A percentile compares a stretch with the other conserved stretches of the same genome.
phyloP scores from a whole-genome alignment of 2,797 vertebrate genomes.

The Sebastes variabilis region DNA sequence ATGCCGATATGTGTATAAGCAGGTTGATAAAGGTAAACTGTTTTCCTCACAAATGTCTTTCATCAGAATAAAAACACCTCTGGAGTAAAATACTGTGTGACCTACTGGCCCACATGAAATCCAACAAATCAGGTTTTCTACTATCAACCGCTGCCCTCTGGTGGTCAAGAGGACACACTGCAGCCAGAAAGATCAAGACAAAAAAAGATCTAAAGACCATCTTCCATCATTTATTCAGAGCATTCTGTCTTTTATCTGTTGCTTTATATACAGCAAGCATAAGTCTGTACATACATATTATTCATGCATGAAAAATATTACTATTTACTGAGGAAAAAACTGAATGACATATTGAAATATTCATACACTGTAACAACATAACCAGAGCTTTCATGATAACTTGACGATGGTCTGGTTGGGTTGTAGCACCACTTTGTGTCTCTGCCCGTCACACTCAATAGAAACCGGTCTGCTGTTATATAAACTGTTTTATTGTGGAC shows the following conservation, averaged over 20 bases:
- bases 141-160: background rate
- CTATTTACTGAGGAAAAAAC: slow-evolving; percentile 1
- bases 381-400: background rate
- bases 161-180: slow-evolving; percentile 8
- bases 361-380: background rate
- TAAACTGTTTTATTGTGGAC: background rate
- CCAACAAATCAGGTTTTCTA: background rate
- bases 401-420: background rate
- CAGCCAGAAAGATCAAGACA: background rate
- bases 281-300: background rate
- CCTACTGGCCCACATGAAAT: background rate
- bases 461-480: background rate
- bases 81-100: background rate
- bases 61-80: background rate
- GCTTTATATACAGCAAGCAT: slow-evolving; percentile 14
- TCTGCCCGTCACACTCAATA: background rate
- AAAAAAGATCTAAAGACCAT: background rate
- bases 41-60: background rate
- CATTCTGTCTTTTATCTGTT: background rate
- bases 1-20: too few species aligned
- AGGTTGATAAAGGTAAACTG: background rate
- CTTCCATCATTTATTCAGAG: slow-evolving; percentile 23
- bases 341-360: background rate
- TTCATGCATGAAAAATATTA: slow-evolving; percentile 10
- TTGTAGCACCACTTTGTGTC: background rate